A percentile compares a stretch with the other conserved stretches of the same genome.
These are phyloP conservation scores for Pseudorhombus dupliciocellatus DNA, from an alignment of 2,113 vertebrate species.

Conservation along the genomic window DNA sequence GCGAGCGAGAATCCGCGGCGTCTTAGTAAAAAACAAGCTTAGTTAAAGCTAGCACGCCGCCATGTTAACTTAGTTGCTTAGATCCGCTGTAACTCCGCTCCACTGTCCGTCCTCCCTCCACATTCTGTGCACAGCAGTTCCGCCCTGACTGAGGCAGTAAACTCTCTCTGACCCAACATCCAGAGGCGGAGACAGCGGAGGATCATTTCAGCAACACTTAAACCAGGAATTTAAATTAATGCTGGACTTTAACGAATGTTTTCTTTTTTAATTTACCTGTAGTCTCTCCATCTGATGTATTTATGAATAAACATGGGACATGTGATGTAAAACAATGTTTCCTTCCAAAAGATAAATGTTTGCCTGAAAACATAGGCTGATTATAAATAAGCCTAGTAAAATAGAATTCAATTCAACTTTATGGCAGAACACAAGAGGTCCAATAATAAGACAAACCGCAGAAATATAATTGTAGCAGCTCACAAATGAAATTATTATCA, in stretches of 20 bases:
- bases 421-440: no score
- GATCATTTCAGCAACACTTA: neutral
- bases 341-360: no score
- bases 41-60: constrained; percentile 10
- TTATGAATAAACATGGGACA: neutral
- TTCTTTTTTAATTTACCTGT: neutral
- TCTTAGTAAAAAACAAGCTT: neutral
- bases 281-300: neutral
- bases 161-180: constrained; percentile 73
- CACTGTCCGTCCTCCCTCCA: constrained; percentile 47
- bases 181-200: constrained; percentile 66
- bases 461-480: no score
- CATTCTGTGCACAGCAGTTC: constrained; percentile 67
- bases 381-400: no score
- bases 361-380: no score
- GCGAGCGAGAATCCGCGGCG: constrained; percentile 31
- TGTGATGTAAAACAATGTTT: no score
- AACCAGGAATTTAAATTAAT: neutral
- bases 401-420: no score
- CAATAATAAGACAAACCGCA: no score
- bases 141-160: constrained; percentile 73
- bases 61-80: constrained; percentile 29
- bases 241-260: neutral
- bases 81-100: constrained; percentile 55
- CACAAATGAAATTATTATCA: no score